Conservation (phyloP, 2,888 invertebrate genomes). For the Leptinotarsa haldemani region DNA sequence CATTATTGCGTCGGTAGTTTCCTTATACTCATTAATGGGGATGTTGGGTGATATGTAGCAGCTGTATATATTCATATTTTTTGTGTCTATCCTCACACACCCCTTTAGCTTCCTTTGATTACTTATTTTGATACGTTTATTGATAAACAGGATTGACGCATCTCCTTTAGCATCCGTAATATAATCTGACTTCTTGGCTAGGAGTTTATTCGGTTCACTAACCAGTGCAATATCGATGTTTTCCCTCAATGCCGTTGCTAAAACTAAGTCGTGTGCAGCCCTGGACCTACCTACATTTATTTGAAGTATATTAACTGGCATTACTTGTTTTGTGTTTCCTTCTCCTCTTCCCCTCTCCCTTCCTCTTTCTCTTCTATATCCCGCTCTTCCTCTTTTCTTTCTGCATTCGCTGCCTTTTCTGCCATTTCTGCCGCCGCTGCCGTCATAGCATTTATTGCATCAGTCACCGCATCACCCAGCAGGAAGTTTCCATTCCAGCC, state of each 20-base stretch:
- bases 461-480: too few relatives aligned
- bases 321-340: too few relatives aligned
- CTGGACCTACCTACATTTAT: too few relatives aligned
- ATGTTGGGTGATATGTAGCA: slow-evolving; percentile 1
- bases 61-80: background rate
- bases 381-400: too few relatives aligned
- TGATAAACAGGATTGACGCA: background rate
- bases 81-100: background rate
- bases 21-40: background rate
- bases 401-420: too few relatives aligned
- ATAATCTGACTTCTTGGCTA: background rate
- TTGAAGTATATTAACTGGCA: too few relatives aligned
- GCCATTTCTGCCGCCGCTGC: too few relatives aligned
- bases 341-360: background rate
- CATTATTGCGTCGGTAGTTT: background rate
- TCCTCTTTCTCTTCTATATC: too few relatives aligned
- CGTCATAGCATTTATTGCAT: too few relatives aligned
- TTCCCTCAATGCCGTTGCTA: too few relatives aligned
- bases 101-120: background rate
- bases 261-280: too few relatives aligned
- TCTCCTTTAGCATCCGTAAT: background rate
- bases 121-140: background rate
- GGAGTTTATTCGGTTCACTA: background rate
- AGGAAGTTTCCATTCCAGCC: too few relatives aligned
- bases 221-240: background rate